phyloP scores from a whole-genome alignment of 2,888 invertebrate genomes.

The Tinea pellionella region DNA sequence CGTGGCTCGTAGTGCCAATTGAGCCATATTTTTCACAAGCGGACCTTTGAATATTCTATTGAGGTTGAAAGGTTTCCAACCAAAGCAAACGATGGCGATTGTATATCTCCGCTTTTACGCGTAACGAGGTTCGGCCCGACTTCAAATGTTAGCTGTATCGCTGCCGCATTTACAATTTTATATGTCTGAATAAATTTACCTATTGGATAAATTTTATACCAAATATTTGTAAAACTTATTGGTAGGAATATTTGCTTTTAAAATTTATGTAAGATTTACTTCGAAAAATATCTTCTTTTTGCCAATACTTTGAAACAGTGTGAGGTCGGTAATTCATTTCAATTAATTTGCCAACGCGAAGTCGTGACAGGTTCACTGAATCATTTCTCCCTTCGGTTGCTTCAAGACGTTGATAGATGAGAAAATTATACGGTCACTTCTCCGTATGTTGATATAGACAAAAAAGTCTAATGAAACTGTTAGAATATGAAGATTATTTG shows the following conservation, averaged over 20 bases:
- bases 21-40: slow-evolving; percentile 55
- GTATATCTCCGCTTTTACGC: background rate
- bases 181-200: background rate
- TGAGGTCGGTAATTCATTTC: slow-evolving; percentile 48
- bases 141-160: background rate
- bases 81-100: slow-evolving; percentile 19
- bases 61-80: slow-evolving; percentile 42
- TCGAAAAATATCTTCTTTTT: background rate
- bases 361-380: slow-evolving; percentile 57
- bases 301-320: background rate
- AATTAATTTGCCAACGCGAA: slow-evolving; percentile 58
- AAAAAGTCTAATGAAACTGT: background rate
- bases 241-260: background rate
- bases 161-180: background rate
- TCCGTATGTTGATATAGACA: slow-evolving; percentile 20
- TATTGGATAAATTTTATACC: background rate
- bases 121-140: background rate
- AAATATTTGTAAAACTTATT: background rate
- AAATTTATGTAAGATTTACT: background rate
- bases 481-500: background rate
- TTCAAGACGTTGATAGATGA: slow-evolving; percentile 61
- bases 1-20: slow-evolving; percentile 46
- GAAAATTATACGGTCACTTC: slow-evolving; percentile 58
- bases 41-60: slow-evolving; percentile 59
- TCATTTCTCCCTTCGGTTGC: slow-evolving; percentile 57